Conservation (phyloP, 2,888 invertebrate species). For the Selenia dentaria region DNA sequence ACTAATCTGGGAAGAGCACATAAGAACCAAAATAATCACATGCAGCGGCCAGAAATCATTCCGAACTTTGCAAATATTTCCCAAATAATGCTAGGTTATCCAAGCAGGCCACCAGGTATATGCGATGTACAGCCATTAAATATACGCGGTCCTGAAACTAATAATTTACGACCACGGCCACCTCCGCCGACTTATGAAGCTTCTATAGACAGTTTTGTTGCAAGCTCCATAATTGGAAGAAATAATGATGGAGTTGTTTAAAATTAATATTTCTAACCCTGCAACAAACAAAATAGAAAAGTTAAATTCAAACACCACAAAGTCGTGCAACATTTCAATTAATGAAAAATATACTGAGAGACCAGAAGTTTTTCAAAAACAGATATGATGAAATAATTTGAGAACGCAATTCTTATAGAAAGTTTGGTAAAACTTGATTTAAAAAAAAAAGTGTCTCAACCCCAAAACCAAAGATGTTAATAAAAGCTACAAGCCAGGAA, state of each 20-base stretch:
- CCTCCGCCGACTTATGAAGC: conserved; percentile 14
- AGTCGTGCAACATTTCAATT: no score
- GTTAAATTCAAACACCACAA: no score
- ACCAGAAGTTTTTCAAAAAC: no score
- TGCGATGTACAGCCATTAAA: conserved; percentile 1
- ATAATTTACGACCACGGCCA: conserved; percentile 14
- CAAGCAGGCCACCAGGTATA: conserved; percentile 4
- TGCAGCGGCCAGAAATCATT: not conserved
- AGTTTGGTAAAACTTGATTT: no score
- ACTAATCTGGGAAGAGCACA: not conserved
- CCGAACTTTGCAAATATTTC: not conserved
- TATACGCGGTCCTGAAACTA: conserved; percentile 8
- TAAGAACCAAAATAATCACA: not conserved
- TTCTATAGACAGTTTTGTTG: not conserved
- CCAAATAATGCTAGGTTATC: not conserved
- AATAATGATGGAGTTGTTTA: conserved; percentile 34
- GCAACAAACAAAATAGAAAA: conserved; percentile 1
- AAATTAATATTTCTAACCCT: conserved; percentile 29
- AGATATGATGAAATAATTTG: no score
- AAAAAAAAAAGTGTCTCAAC: no score
- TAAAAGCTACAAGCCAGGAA: conserved; percentile 5
- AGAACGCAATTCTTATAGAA: no score
- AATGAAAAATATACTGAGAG: no score
- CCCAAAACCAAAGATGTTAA: no score
- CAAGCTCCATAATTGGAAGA: conserved; percentile 31